phyloP scores from a whole-genome alignment of 2,113 vertebrate genomes.

The Entelurus aequoreus region DNA sequence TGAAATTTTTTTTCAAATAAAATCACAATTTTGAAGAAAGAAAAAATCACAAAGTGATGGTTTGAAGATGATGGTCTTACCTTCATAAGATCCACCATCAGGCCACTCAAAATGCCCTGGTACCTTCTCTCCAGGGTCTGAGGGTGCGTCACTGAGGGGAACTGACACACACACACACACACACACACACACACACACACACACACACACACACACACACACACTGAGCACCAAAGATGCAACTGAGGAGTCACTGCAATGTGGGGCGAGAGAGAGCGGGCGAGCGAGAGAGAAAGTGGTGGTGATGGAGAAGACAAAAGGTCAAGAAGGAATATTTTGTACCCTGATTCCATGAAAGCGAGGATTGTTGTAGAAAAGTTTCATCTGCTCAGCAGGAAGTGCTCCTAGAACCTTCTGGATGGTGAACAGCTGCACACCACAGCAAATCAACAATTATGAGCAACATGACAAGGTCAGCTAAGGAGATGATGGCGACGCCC shows the following conservation, averaged over 20 bases:
- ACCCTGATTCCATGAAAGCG: conserved; percentile 96
- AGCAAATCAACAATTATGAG: not conserved
- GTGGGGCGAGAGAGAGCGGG: no score
- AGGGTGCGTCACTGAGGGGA: conserved; percentile 96
- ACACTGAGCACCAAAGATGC: conserved; percentile 56
- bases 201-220: conserved; percentile 16
- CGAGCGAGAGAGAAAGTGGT: not conserved
- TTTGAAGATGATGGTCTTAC: conserved; percentile 61
- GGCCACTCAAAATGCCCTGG: conserved; percentile 88
- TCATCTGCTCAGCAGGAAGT: conserved; percentile 95
- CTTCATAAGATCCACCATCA: conserved; percentile 98
- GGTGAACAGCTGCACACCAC: conserved; percentile 82
- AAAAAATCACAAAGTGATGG: no score
- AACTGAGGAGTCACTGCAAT: conserved; percentile 55
- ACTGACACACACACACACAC: conserved; percentile 68
- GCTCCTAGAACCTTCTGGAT: conserved; percentile 97
- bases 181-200: conserved; percentile 19
- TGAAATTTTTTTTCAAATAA: no score
- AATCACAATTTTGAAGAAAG: no score
- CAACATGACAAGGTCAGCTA: no score
- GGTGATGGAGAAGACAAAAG: not conserved
- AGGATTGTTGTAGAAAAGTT: conserved; percentile 98
- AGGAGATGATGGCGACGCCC: conserved; percentile 5
- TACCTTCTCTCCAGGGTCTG: conserved; percentile 96
- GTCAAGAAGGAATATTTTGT: conserved; percentile 25